phyloP scores from a whole-genome alignment of 1,140 invertebrate species.

The Nilaparvata lugens region DNA sequence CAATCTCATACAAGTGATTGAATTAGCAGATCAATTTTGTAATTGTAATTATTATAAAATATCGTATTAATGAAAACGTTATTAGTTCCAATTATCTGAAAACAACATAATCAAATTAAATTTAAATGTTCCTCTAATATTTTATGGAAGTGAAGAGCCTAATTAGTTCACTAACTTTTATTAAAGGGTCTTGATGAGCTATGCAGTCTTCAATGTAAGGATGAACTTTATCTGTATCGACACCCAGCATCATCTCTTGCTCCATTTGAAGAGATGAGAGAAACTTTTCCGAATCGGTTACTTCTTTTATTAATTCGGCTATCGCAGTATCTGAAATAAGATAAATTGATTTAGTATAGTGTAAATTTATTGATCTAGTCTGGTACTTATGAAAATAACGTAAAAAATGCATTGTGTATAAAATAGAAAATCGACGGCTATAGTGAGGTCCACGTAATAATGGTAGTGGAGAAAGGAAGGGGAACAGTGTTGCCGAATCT shows the following conservation, averaged over 20 bases:
- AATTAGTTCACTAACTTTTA: conserved; percentile 49
- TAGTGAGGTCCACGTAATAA: no score
- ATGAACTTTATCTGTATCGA: conserved; percentile 82
- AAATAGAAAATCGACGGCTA: not conserved
- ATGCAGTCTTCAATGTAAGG: conserved; percentile 88
- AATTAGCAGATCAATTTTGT: no score
- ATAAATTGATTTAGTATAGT: no score
- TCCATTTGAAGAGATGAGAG: conserved; percentile 59
- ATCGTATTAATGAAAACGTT: no score
- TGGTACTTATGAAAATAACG: not conserved
- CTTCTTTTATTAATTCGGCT: conserved; percentile 64
- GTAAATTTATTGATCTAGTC: not conserved
- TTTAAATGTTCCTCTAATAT: no score
- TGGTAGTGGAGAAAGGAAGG: no score
- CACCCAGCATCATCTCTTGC: conserved; percentile 86
- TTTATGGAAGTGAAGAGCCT: no score
- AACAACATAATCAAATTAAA: no score
- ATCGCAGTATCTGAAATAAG: conserved; percentile 61
- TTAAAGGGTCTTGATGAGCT: conserved; percentile 66
- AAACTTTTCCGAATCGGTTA: conserved; percentile 54
- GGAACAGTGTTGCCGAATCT: no score
- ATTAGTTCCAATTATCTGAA: no score
- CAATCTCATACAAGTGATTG: no score
- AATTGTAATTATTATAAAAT: no score
- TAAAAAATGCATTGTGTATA: not conserved